Conservation (phyloP, 2,888 invertebrate genomes). For the Parnassius glacialis region DNA sequence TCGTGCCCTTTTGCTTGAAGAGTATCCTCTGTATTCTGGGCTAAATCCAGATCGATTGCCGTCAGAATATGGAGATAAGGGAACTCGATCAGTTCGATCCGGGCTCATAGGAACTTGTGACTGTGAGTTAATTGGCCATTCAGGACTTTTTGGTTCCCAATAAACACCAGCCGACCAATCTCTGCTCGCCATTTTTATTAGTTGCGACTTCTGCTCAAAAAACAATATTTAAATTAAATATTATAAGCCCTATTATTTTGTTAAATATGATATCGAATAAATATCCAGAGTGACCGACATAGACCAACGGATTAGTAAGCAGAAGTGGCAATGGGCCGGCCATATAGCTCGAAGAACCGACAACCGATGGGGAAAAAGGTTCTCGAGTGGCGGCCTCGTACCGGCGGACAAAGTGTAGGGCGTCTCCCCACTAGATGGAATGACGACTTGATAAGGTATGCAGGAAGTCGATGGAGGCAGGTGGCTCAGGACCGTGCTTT, state of each 20-base stretch:
- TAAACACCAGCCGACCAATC: conserved; percentile 71
- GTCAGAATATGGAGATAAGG: conserved; percentile 62
- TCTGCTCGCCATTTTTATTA: conserved; percentile 64
- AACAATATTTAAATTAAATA: conserved; percentile 9
- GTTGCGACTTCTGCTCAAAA: conserved; percentile 51
- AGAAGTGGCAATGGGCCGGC: too few species aligned
- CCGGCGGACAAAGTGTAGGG: too few species aligned
- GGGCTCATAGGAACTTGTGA: conserved; percentile 55
- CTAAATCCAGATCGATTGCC: conserved; percentile 66
- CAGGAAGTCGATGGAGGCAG: too few species aligned
- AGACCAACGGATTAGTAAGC: too few species aligned
- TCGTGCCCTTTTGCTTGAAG: conserved; percentile 47
- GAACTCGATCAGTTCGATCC: conserved; percentile 51
- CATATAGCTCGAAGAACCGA: too few species aligned
- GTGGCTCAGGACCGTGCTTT: too few species aligned
- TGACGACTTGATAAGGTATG: too few species aligned
- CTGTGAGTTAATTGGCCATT: conserved; percentile 54
- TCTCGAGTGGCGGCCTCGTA: too few species aligned
- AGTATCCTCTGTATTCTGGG: conserved; percentile 50
- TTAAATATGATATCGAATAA: too few species aligned
- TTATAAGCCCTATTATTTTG: background rate
- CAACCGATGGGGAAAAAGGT: too few species aligned
- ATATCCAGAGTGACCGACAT: too few species aligned
- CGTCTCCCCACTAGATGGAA: too few species aligned
- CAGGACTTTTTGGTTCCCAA: conserved; percentile 71